Percentiles rank a stretch among this genome's conserved stretches.
Conservation (phyloP, 2,113 vertebrate genomes). For the Platysteira castanea region DNA sequence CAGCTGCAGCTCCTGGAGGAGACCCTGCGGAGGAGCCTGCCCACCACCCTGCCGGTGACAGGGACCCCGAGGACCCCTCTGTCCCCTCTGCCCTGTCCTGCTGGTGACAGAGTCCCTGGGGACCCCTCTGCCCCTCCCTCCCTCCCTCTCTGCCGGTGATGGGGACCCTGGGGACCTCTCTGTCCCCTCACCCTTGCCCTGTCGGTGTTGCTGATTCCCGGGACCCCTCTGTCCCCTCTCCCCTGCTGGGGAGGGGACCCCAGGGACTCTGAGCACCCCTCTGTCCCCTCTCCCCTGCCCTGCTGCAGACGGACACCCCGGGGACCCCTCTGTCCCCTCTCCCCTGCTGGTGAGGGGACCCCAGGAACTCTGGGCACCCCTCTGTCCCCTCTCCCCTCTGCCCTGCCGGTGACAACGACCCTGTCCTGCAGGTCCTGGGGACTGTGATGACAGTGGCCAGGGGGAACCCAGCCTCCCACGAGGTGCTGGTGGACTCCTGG, state of each 20-base stretch:
- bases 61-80: not conserved
- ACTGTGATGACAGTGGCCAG: not conserved
- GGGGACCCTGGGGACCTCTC: too few relatives aligned
- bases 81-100: not conserved
- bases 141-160: rapidly evolving
- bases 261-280: not conserved
- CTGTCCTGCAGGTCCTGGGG: not conserved
- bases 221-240: not conserved
- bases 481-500: slow-evolving; percentile 43
- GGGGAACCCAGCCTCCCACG: not conserved
- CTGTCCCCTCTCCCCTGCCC: not conserved
- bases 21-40: not conserved
- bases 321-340: not conserved
- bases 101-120: not conserved
- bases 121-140: not conserved
- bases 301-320: not conserved
- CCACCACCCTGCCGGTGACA: not conserved
- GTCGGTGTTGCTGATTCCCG: not conserved
- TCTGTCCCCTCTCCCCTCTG: too few relatives aligned
- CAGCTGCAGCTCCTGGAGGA: slow-evolving; percentile 1
- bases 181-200: not conserved
- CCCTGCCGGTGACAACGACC: rapidly evolving
- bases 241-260: not conserved
- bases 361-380: not conserved
- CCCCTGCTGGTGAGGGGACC: not conserved